Percentiles rank a stretch among this genome's conserved stretches.
Evolutionary conservation across 2,888 invertebrate genomes (phyloP).

Genomic region (Shargacucullia verbasci): DNA sequence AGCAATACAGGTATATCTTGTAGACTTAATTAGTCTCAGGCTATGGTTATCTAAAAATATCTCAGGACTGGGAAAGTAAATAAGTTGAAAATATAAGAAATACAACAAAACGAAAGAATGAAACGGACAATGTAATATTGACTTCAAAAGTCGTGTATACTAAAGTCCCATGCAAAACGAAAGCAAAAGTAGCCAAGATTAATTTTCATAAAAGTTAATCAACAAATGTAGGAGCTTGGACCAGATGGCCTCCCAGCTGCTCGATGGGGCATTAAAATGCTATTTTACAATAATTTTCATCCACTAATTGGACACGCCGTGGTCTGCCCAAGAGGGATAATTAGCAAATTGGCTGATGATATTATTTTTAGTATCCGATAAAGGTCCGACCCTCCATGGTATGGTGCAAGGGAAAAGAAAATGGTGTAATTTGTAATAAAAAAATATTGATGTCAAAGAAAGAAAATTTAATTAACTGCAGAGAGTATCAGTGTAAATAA

Average conservation of each 20-base stretch:
- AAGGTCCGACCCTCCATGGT: constrained; percentile 44
- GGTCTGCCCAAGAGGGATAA: constrained; percentile 68
- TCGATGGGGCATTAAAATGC: constrained; percentile 71
- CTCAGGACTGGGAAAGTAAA: too few species aligned
- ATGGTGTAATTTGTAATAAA: background rate
- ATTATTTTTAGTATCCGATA: constrained; percentile 71
- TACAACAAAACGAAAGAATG: background rate
- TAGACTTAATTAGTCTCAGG: too few species aligned
- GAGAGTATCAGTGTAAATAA: too few species aligned
- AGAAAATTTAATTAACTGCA: too few species aligned
- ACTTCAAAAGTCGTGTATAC: constrained; percentile 25
- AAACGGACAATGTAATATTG: background rate
- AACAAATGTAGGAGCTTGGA: constrained; percentile 62
- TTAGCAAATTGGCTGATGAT: constrained; percentile 82
- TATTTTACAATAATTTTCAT: constrained; percentile 84
- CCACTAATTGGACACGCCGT: constrained; percentile 75
- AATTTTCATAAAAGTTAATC: constrained; percentile 73
- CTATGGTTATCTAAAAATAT: too few species aligned
- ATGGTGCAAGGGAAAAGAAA: constrained; percentile 38
- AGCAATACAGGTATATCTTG: too few species aligned
- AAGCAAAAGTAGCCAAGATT: constrained; percentile 53
- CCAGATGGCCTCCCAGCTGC: constrained; percentile 77
- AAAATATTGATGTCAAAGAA: too few species aligned
- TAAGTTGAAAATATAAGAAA: too few species aligned
- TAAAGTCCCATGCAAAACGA: constrained; percentile 47